A percentile compares a stretch with the other conserved stretches of the same genome.
These are phyloP conservation scores for Platygyra sinensis DNA, from an alignment of 64 coral and sea anemone species.

Conservation along the genomic window DNA sequence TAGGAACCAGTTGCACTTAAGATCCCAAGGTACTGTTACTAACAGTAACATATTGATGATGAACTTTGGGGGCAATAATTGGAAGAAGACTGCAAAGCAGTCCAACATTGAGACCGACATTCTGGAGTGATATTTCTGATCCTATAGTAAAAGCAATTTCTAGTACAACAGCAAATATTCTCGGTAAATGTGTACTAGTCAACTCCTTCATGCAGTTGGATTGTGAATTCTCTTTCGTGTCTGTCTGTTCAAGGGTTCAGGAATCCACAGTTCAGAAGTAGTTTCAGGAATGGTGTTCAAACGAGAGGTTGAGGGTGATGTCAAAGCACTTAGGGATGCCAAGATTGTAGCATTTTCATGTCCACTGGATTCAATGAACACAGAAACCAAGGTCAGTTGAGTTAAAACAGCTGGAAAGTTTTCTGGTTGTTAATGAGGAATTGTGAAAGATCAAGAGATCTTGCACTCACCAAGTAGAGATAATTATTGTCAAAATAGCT, in stretches of 20 bases:
- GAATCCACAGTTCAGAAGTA: conserved; percentile 81
- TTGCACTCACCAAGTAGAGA: too few species aligned
- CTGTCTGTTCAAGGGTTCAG: conserved; percentile 67
- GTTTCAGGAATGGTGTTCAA: conserved; percentile 96
- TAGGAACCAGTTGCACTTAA: too few species aligned
- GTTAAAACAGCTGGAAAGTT: too few species aligned
- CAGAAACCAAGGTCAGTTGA: conserved; percentile 91
- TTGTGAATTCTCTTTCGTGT: background rate
- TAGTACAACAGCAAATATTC: background rate
- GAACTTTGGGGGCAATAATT: too few species aligned
- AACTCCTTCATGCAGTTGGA: too few species aligned
- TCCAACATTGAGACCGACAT: too few species aligned
- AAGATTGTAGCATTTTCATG: conserved; percentile 90
- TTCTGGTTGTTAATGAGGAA: background rate
- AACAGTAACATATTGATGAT: too few species aligned
- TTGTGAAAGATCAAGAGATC: too few species aligned
- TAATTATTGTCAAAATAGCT: too few species aligned
- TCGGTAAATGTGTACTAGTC: background rate
- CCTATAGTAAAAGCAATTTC: too few species aligned
- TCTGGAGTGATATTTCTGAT: background rate
- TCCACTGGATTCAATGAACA: conserved; percentile 88
- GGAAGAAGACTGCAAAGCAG: too few species aligned
- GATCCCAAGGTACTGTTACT: too few species aligned
- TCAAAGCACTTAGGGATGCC: conserved; percentile 72
- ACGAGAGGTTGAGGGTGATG: conserved; percentile 90